Base-by-base conservation (phyloP, 2,797 vertebrate genomes). In the Hafferia zeledoni region DNA sequence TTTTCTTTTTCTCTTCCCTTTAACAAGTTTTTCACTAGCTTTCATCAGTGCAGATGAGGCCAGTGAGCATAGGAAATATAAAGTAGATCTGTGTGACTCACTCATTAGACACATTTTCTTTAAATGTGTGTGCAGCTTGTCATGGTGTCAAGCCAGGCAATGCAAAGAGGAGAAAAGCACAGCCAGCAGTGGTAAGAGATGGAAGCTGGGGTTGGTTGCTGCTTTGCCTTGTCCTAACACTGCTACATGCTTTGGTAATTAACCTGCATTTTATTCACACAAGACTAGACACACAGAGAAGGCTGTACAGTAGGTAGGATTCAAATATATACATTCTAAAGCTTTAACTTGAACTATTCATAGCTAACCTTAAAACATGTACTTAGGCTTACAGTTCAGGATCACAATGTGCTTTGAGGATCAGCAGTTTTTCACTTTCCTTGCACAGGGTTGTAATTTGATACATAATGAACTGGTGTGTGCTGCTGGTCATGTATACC, bases 301-400 rank as follows among this genome's bases (percentile, higher is more conserved):
- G 22, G 52, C 24, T 49, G n/a, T 43, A 59, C 0, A 1, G 24
- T 69, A 70, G 52, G 61, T 61, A 49, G 2, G 3, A 85, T 80
- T 41, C 80, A 83, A 80, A 50, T 20, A 50, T 41, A 89, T 52
- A 75, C 90, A 82, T 43, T 56, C 49, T 56, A 68, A 43, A 83
- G 19, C 37, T 72, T 91, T 84, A 74, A 65, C 25, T 64, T 78
- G 49, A 57, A 27, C 71, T 41, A 35, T 23, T 43, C 41, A 43
- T 41, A 41, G 46, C 7, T 49, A 92, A 91, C 74, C 64, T 93
- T 93, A 87, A 96, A 95, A 50, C 23, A 44, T 57, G 85, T 92
- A 72, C 76, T 76, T 83, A 87, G 39, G 53, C 17, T 6, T 63
- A n/a, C 14, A 79, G 35, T n/a, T 69, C 37, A 84, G 56, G 22